These are phyloP conservation scores for Thecophora atra DNA, from an alignment of 2,888 invertebrate genomes.

Conservation along the genomic window DNA sequence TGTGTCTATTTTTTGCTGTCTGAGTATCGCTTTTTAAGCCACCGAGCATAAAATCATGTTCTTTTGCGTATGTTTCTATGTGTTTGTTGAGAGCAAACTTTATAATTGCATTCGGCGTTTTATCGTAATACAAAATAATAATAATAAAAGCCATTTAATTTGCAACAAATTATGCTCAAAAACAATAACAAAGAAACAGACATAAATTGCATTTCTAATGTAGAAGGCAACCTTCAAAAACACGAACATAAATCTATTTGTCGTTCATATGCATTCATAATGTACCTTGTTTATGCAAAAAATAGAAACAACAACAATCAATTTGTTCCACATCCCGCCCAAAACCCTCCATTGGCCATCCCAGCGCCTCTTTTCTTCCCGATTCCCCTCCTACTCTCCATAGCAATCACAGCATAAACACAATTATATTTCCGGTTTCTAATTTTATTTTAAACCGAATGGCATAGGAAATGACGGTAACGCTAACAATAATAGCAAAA, in stretches of 20 bases:
- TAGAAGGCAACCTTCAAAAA: slow-evolving; percentile 28
- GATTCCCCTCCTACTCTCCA: background rate
- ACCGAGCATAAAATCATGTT: background rate
- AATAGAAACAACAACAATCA: slow-evolving; percentile 24
- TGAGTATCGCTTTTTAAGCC: background rate
- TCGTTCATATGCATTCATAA: slow-evolving; percentile 37
- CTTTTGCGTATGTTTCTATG: background rate
- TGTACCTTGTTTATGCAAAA: slow-evolving; percentile 18
- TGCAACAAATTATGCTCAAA: slow-evolving; percentile 23
- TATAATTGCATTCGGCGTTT: slow-evolving; percentile 30
- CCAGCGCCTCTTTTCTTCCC: too few relatives aligned
- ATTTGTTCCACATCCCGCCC: too few relatives aligned
- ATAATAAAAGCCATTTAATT: slow-evolving; percentile 28
- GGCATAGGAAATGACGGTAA: slow-evolving; percentile 22
- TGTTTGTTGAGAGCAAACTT: slow-evolving; percentile 8
- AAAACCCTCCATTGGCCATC: too few relatives aligned
- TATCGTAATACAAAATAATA: slow-evolving; percentile 15
- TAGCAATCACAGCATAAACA: slow-evolving; percentile 14
- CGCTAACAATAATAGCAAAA: slow-evolving; percentile 7
- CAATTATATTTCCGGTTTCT: slow-evolving; percentile 43
- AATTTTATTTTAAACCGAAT: slow-evolving; percentile 33
- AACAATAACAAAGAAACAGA: background rate
- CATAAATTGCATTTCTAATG: background rate
- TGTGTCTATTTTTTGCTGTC: background rate
- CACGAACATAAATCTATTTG: slow-evolving; percentile 44